Conservation (phyloP, 2,113 vertebrate species). For the human region DNA sequence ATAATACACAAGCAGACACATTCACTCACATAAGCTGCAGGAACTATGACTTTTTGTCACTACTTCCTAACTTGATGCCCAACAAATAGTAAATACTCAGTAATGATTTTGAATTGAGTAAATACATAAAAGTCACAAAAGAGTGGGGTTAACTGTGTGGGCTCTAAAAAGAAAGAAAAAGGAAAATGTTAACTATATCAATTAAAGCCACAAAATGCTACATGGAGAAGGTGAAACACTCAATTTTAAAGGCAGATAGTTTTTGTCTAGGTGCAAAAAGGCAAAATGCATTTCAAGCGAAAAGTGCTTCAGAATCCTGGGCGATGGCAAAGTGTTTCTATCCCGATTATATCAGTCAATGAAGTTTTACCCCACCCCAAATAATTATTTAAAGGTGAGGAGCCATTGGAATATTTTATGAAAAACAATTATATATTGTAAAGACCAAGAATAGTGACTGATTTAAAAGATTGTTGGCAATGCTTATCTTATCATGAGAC, state of each 20-base stretch:
- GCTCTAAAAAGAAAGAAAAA: not conserved
- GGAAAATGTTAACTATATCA: not conserved
- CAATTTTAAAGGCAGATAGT: not conserved
- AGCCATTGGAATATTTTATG: not conserved
- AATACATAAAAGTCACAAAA: not conserved
- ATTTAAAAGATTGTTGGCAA: not conserved
- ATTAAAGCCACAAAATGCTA: not conserved
- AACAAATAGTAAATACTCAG: not conserved
- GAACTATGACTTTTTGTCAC: not conserved
- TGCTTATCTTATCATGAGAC: not conserved
- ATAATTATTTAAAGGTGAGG: not conserved
- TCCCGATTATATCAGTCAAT: not conserved
- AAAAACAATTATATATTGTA: not conserved
- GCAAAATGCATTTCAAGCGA: not conserved
- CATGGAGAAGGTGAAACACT: not conserved
- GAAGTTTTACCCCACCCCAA: not conserved
- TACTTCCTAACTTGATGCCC: not conserved
- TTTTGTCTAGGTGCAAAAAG: not conserved
- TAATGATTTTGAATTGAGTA: not conserved
- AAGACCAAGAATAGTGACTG: not conserved
- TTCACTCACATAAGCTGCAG: not conserved
- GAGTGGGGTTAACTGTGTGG: not conserved
- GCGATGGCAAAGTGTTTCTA: not conserved
- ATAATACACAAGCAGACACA: not conserved
- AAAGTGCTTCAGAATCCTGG: not conserved